Evolutionary conservation across 1,140 invertebrate species (phyloP), one percentile per base, ranked within the genome.

Genomic region (Rhynchophorus ferrugineus): DNA sequence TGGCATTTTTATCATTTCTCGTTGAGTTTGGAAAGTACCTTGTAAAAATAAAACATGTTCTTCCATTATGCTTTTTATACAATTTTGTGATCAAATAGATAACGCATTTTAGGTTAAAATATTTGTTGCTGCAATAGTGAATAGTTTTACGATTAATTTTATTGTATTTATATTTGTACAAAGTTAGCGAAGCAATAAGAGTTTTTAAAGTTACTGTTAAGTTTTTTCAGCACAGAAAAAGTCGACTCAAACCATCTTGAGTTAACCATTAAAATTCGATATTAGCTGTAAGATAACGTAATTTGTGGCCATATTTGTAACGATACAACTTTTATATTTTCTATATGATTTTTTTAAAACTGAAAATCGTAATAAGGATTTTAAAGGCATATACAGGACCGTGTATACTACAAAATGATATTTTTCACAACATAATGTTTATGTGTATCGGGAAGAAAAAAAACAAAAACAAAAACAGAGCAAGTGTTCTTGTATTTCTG

Each of bases 391-490:
- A 45, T 45, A 44, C 42, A 44, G 21, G 42, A 45, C 44, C 44
- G 34, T 45, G 29, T 45, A 29, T 44, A 44, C 42, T 44, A 22
- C 24, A 29, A 44, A 41, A 20, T 44, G 16, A 44, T 44, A 44
- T 44, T 44, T 44, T 44, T 44, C 21, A 44, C 42, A 13, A 18
- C 20, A 33, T 24, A 33, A 13, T 29, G 17, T 24, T 29, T 29
- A 16, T 24, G 17, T 20, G 44, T 29, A 14, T 33, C 29, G 21
- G 11, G 11, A 29, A 29, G 5, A 5, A 29, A 29, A 29, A 29
- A 29, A 29, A 29, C 5, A 11, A 6, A 29, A 29, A 29, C 24
- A 29, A 29, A 29, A 29, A 11, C 24, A 29, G 11, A 11, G 11
- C 24, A 11, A 29, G 24, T 29, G 24, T 11, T 29, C 24, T 29